Percentiles rank a stretch among this genome's conserved stretches.
These are phyloP conservation scores for Daktulosphaira vitifoliae DNA, from an alignment of 1,140 invertebrate genomes.

Conservation along the genomic window DNA sequence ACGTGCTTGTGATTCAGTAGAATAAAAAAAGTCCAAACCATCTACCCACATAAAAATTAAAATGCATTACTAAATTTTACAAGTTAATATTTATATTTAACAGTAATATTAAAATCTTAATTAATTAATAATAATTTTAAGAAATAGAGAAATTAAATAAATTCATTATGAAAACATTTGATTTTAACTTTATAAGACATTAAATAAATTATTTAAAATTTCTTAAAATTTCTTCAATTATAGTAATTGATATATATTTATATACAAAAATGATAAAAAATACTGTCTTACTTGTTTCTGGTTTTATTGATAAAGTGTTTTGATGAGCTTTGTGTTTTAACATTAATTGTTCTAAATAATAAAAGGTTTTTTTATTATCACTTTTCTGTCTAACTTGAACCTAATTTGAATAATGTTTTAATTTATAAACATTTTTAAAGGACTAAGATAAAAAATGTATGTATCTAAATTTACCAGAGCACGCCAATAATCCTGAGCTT, in stretches of 20 bases:
- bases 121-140: no score
- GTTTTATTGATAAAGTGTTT: slow-evolving; percentile 88
- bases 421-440: background rate
- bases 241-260: no score
- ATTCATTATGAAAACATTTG: no score
- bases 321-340: slow-evolving; percentile 90
- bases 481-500: slow-evolving; percentile 97
- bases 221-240: no score
- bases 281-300: slow-evolving; percentile 64
- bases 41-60: slow-evolving; percentile 52
- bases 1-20: slow-evolving; percentile 77
- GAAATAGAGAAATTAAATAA: no score
- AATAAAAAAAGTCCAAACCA: slow-evolving; percentile 93
- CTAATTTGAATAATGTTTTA: slow-evolving; percentile 40
- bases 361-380: slow-evolving; percentile 96
- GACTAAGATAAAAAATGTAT: no score
- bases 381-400: slow-evolving; percentile 79
- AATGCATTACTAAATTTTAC: no score
- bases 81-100: no score
- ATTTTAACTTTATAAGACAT: no score
- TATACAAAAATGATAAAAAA: slow-evolving; percentile 22
- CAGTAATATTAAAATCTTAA: no score
- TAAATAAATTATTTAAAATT: no score
- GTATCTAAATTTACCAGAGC: slow-evolving; percentile 67
- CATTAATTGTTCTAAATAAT: slow-evolving; percentile 95